Evolutionary conservation across 2,888 invertebrate species (phyloP).

Genomic region (Amphipyra tragopoginis): DNA sequence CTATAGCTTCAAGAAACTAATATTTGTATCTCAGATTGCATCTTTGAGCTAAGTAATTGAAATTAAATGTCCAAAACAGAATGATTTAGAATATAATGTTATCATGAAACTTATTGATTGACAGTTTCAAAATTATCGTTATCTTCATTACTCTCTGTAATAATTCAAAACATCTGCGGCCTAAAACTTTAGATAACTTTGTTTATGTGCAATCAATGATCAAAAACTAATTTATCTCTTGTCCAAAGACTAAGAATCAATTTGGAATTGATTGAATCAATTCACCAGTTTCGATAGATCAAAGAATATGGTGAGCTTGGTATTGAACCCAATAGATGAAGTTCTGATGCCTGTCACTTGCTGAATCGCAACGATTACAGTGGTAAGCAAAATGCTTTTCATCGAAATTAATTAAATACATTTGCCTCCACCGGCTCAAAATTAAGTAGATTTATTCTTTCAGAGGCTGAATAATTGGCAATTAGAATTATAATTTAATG

Average conservation of each 20-base stretch:
- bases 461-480: neutral
- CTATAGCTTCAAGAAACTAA: neutral
- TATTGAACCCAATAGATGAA: conserved; percentile 1
- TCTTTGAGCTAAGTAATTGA: too few species aligned
- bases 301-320: neutral
- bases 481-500: too few species aligned
- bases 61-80: neutral
- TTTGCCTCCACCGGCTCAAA: neutral
- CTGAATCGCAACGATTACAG: neutral
- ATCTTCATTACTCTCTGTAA: conserved; percentile 3
- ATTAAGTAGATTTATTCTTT: neutral
- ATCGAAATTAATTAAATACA: neutral
- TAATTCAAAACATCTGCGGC: conserved; percentile 47
- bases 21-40: too few species aligned
- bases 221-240: conserved; percentile 34
- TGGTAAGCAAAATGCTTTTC: neutral
- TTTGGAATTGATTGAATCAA: conserved; percentile 16
- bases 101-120: neutral
- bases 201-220: conserved; percentile 31
- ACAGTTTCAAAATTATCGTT: conserved; percentile 1
- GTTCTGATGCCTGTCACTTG: conserved; percentile 4
- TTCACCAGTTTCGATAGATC: neutral
- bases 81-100: neutral
- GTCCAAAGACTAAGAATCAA: conserved; percentile 11
- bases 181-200: conserved; percentile 12